Base-by-base conservation (phyloP, 2,113 vertebrate genomes). In the Diphyllodes magnificus region DNA sequence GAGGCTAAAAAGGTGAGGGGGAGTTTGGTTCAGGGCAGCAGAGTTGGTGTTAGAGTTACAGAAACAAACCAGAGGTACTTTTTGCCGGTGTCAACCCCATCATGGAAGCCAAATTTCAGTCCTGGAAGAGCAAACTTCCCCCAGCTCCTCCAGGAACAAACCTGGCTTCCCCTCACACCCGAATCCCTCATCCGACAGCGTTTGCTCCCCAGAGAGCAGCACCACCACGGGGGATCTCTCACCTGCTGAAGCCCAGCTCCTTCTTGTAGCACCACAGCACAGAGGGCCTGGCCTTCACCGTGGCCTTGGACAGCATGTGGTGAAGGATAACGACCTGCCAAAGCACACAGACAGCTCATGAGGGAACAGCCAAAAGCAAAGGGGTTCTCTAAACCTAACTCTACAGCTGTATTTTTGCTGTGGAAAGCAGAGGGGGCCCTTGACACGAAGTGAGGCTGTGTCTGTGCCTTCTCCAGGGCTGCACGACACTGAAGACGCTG, bases 261-360 rank as follows among this genome's bases (percentile, higher is more conserved):
- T 99, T 99, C 73, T 99, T 99, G 83, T 99, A 99, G 95, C 99
- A 99, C 99, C 99, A 99, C 0, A 99, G 97, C 7, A 99, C 99
- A 0, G 99, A 99, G 10, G 99, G 99, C 30, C 99, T 97, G 22
- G 99, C 99, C 96, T 97, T 99, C 66, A 99, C 99, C 1, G 98
- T 87, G 11, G 99, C 98, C 98, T 99, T 99, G 44, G 99, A 99
- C 88, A 99, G 59, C 99, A 99, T 99, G 95, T 99, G 99, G 94
- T 99, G 99, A 37, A 99, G 98, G 90, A 99, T 99, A 59, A 99
- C 99, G 61, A 99, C 99, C 99, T 99, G 97, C 28, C 84, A 91
- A 92, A 75, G 54, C 59, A 90, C 92, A 73, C 15, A 86, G 6
- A 77, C 63, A 56, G 70, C 42, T n/a, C 82, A 5, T 10, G 24